Conservation (phyloP, 2,113 vertebrate genomes). For the Sphaerodactylus townsendi region DNA sequence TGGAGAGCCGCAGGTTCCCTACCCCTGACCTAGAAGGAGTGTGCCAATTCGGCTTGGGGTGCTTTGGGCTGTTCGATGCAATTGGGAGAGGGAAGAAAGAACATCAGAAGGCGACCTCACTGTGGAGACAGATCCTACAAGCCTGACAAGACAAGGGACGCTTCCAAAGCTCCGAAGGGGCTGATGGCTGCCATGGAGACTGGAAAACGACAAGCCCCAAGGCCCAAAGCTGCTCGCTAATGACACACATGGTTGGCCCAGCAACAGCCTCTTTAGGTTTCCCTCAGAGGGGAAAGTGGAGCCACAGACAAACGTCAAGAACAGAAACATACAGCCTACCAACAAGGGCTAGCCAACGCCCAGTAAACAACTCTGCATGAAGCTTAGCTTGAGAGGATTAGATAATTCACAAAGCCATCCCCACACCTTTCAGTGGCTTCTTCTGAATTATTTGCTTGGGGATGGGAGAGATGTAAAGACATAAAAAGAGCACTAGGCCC, state of each 20-base stretch:
- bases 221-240: background rate
- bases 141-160: background rate
- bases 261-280: background rate
- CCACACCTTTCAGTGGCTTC: no score
- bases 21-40: no score
- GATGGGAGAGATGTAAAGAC: background rate
- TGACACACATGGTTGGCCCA: background rate
- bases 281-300: background rate
- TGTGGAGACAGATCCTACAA: background rate
- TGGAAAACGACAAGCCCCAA: constrained; percentile 4
- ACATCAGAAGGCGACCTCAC: background rate
- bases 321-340: background rate
- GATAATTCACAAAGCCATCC: background rate
- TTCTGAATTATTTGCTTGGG: no score
- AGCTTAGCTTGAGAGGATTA: no score
- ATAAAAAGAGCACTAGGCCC: no score
- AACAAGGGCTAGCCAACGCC: background rate
- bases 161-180: background rate
- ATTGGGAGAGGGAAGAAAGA: no score
- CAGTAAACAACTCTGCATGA: no score
- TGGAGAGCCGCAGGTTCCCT: no score
- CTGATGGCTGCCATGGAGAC: constrained; percentile 8
- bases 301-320: background rate
- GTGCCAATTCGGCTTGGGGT: no score
- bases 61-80: no score